phyloP scores from a whole-genome alignment of 2,797 vertebrate species.

The Pygocentrus nattereri region DNA sequence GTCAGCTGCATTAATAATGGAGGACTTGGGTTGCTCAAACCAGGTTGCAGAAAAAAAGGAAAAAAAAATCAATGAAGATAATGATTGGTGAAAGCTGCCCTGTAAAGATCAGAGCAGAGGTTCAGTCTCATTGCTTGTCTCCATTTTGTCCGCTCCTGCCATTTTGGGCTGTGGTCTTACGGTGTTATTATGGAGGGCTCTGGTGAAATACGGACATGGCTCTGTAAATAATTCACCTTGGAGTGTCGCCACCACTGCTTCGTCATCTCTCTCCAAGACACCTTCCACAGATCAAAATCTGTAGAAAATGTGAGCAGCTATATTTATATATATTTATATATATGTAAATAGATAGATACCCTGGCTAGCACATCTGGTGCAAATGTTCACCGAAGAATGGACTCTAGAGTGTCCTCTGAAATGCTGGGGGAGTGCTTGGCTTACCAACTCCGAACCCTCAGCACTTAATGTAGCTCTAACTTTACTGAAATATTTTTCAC shows the following conservation, averaged over 20 bases:
- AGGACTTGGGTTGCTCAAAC: constrained; percentile 55
- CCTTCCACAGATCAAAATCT: constrained; percentile 30
- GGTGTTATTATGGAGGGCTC: constrained; percentile 14
- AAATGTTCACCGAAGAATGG: constrained; percentile 18
- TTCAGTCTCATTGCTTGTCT: constrained; percentile 43
- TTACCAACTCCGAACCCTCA: constrained; percentile 20
- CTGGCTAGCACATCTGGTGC: constrained; percentile 3
- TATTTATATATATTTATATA: background rate
- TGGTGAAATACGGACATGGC: constrained; percentile 6
- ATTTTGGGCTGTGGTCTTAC: constrained; percentile 26
- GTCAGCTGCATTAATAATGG: constrained; percentile 61
- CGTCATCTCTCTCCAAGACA: constrained; percentile 6
- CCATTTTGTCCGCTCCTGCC: constrained; percentile 24
- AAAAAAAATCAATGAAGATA: constrained; percentile 59
- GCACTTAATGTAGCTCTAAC: background rate
- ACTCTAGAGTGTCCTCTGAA: background rate
- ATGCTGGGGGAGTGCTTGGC: too few relatives aligned
- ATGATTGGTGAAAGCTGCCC: constrained; percentile 55
- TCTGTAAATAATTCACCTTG: constrained; percentile 54
- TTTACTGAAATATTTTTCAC: constrained; percentile 19
- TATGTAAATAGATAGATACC: too few relatives aligned
- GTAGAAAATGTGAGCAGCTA: constrained; percentile 34
- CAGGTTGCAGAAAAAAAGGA: constrained; percentile 32
- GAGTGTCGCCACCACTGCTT: background rate
- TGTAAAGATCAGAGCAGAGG: constrained; percentile 49